phyloP scores from a whole-genome alignment of 2,797 vertebrate genomes.

The Spea hammondii region DNA sequence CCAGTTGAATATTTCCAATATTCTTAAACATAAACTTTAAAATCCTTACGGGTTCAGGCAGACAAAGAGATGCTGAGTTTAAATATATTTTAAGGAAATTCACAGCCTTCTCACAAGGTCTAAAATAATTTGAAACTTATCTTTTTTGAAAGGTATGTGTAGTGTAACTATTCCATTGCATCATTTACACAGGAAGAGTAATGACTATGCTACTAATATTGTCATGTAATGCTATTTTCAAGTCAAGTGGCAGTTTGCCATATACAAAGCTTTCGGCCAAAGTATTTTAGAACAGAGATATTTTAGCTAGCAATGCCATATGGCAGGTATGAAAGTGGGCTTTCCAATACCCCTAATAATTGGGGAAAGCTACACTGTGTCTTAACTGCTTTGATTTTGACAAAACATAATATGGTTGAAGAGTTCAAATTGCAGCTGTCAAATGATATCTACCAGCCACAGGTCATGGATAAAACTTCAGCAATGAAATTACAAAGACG shows the following conservation, averaged over 20 bases:
- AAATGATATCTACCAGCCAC: not conserved
- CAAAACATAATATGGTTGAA: conserved; percentile 3
- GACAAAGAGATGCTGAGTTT: conserved; percentile 4
- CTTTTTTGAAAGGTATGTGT: conserved; percentile 47
- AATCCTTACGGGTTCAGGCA: conserved; percentile 15
- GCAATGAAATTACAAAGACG: not conserved
- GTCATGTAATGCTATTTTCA: conserved; percentile 49
- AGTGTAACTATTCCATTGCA: conserved; percentile 47
- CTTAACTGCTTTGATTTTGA: conserved; percentile 2
- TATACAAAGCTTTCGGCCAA: conserved; percentile 38
- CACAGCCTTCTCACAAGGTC: conserved; percentile 44
- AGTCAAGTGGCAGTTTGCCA: conserved; percentile 45
- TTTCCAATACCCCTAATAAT: conserved; percentile 15
- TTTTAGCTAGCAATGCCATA: conserved; percentile 24
- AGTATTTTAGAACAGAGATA: conserved; percentile 39
- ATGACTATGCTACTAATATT: conserved; percentile 51
- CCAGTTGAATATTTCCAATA: no score
- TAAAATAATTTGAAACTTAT: conserved; percentile 46
- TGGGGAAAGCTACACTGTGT: conserved; percentile 17
- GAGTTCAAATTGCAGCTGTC: conserved; percentile 11
- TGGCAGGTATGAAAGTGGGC: conserved; percentile 24
- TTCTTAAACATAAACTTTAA: not conserved
- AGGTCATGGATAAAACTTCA: conserved; percentile 11
- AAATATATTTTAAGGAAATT: conserved; percentile 16
- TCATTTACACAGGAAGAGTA: conserved; percentile 43